Conservation (phyloP, 2,113 vertebrate species). For the Thalassarche chlororhynchos region DNA sequence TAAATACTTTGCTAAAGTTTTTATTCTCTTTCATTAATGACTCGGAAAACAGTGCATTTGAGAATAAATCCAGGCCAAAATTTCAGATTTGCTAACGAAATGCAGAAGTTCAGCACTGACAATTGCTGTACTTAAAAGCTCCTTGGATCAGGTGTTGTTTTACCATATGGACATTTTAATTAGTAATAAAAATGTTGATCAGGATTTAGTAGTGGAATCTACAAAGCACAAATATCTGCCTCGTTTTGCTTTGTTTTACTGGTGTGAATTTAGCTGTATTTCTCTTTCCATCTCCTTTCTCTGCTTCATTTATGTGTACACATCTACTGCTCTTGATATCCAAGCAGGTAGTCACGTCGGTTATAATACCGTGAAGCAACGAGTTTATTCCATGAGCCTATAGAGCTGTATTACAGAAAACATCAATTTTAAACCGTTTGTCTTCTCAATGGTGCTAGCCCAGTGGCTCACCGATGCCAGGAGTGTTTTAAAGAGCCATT, state of each 20-base stretch:
- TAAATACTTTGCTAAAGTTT: background rate
- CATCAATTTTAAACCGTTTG: background rate
- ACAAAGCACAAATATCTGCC: background rate
- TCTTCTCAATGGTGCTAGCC: background rate
- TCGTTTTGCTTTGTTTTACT: background rate
- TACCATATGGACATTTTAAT: slow-evolving; percentile 57
- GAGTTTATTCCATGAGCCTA: background rate
- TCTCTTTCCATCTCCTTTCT: background rate
- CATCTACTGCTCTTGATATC: background rate
- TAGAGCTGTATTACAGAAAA: fast-evolving
- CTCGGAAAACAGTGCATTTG: background rate
- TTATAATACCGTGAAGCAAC: fast-evolving
- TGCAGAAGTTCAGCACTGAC: background rate
- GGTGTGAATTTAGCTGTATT: background rate
- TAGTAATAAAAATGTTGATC: slow-evolving; percentile 40
- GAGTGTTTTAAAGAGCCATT: background rate
- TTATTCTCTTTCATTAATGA: background rate
- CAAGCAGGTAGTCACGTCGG: background rate
- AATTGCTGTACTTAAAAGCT: slow-evolving; percentile 28
- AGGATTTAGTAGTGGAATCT: background rate
- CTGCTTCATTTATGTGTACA: fast-evolving
- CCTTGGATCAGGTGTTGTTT: slow-evolving; percentile 51
- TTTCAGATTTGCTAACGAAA: background rate
- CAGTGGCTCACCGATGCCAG: background rate
- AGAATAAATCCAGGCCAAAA: background rate